Base-by-base conservation (phyloP, 2,888 invertebrate species). In the Eustalomyia histrio region DNA sequence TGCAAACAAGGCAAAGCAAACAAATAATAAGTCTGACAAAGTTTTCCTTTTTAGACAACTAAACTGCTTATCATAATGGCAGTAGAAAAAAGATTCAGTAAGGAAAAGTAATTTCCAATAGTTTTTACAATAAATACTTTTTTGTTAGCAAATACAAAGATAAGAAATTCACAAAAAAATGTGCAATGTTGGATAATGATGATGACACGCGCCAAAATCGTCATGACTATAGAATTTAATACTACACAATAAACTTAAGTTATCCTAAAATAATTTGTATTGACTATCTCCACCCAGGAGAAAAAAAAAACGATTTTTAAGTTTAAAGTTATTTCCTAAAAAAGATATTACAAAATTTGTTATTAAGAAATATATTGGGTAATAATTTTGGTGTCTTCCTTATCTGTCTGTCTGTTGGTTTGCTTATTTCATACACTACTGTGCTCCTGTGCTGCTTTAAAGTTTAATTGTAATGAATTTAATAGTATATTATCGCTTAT, bases 191-290 rank as follows among this genome's bases (percentile, higher is more conserved):
- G 65, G 58, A 39, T 73, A 58, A 73, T 76, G 57, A 9, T 57
- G 71, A 71, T 71, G 76, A 65, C 78, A 78, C 74, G 81, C 64
- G 78, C 55, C 78, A 78, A 74, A 69, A 63, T 79, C 78, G 61
- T 72, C 29, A 57, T 24, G 58, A 71, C 43, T 65, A 10, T 18
- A 24, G 57, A 39, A 16, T 39, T 50, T 57, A 47, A 60, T 43
- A 43, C 5, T 57, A 18, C 10, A 43, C 12, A 16, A 29, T 47
- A 12, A 53, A 39, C 24, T 61, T 43, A 29, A 61, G 64, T 67
- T 53, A 73, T 73, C 61, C 61, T 78, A 61, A 73, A 67, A 39
- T 35, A 67, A 61, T 67, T 74, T 65, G n/a, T 61, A 61, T 65
- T 55, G 53, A 58, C n/a, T 7, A 47, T n/a, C 3, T 47, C 16